A percentile compares a stretch with the other conserved stretches of the same genome.
Conservation (phyloP, 2,888 invertebrate genomes). For the Torymus auratus region DNA sequence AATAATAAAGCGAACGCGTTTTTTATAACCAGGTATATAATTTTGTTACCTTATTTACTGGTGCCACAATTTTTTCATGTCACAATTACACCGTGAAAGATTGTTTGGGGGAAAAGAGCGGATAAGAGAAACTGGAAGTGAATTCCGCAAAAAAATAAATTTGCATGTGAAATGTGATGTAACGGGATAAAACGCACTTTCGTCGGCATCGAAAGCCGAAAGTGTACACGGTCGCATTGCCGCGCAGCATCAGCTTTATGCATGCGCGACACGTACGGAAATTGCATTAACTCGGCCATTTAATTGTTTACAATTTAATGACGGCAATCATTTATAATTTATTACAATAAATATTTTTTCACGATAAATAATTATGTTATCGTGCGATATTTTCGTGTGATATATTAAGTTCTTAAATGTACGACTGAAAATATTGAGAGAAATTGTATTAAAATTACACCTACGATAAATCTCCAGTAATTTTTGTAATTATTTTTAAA, state of each 20-base stretch:
- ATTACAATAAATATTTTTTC: background rate
- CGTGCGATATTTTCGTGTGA: background rate
- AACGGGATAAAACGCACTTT: conserved; percentile 35
- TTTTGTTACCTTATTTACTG: background rate
- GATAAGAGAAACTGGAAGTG: conserved; percentile 37
- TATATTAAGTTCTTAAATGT: too few relatives aligned
- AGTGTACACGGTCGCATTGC: background rate
- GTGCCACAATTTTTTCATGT: conserved; percentile 2
- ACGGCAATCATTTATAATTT: background rate
- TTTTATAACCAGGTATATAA: background rate
- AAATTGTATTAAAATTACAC: too few relatives aligned
- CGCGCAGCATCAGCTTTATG: background rate
- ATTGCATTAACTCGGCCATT: background rate
- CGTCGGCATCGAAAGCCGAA: conserved; percentile 28
- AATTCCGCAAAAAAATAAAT: conserved; percentile 26
- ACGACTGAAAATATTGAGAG: background rate
- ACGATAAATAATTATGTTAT: background rate
- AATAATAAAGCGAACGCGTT: background rate
- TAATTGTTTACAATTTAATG: background rate
- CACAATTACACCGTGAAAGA: conserved; percentile 12
- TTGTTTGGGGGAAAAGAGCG: conserved; percentile 21
- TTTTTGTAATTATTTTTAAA: too few relatives aligned
- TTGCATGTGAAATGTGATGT: conserved; percentile 42
- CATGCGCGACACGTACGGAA: background rate
- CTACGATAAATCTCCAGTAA: too few relatives aligned